Evolutionary conservation across 64 coral and sea anemone species (phyloP).

Genomic region (Montipora efflorescens): DNA sequence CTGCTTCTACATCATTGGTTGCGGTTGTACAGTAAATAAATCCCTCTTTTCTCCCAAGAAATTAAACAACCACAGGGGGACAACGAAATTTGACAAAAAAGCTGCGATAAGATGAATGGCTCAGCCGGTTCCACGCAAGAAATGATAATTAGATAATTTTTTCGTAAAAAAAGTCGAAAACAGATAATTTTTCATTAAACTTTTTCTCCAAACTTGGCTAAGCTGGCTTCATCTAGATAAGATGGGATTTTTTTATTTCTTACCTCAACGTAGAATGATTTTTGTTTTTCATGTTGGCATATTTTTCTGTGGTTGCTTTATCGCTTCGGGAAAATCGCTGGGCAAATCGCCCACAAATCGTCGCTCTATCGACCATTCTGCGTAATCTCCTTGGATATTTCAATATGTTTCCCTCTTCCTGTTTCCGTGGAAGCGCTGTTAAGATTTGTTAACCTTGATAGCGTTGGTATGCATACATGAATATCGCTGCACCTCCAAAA

Average conservation of each 20-base stretch:
- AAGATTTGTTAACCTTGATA: conserved; percentile 70
- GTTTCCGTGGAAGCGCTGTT: conserved; percentile 45
- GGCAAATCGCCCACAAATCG: not conserved
- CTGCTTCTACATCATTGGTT: conserved; percentile 11
- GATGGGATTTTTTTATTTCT: not conserved
- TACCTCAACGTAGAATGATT: conserved; percentile 15
- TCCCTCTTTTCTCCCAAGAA: conserved; percentile 15
- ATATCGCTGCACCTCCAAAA: conserved; percentile 69
- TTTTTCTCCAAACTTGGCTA: not conserved
- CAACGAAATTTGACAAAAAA: not conserved
- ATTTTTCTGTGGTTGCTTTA: not conserved
- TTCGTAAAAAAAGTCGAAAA: not conserved
- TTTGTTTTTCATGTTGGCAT: not conserved
- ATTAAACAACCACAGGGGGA: conserved; percentile 50
- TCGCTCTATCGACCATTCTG: not conserved
- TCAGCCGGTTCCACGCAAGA: not conserved
- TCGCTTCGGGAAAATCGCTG: not conserved
- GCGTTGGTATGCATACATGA: conserved; percentile 98
- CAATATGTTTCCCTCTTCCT: conserved; percentile 24
- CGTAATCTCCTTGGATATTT: conserved; percentile 20
- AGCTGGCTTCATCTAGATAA: not conserved
- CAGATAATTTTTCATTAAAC: not conserved
- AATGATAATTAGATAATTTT: conserved; percentile 33
- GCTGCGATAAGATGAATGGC: conserved; percentile 45
- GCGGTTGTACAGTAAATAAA: conserved; percentile 24